Conservation (phyloP, 2,888 invertebrate species). For the Monopis laevigella region DNA sequence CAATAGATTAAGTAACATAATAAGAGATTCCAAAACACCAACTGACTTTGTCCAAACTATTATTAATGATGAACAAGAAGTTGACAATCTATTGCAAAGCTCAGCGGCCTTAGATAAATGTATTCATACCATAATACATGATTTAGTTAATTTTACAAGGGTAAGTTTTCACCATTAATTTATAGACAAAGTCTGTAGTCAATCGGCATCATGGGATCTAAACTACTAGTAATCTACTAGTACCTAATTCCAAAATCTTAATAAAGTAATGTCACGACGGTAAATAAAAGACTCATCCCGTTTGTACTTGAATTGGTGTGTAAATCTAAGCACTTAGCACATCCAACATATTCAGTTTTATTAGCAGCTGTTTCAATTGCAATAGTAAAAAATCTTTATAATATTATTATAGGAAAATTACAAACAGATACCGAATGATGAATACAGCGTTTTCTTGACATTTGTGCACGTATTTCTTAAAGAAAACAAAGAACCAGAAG, state of each 20-base stretch:
- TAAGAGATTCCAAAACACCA: constrained; percentile 25
- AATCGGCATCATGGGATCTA: no score
- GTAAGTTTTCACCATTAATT: no score
- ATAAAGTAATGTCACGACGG: no score
- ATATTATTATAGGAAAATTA: constrained; percentile 38
- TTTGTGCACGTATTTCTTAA: constrained; percentile 38
- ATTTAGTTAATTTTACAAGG: constrained; percentile 44
- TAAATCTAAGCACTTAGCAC: no score
- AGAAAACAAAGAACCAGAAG: constrained; percentile 27
- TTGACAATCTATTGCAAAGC: constrained; percentile 29
- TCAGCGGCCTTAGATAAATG: constrained; percentile 29
- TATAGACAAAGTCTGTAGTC: no score
- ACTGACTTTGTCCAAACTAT: constrained; percentile 42
- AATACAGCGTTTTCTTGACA: constrained; percentile 44
- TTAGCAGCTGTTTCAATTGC: no score
- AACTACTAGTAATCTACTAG: no score
- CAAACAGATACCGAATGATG: constrained; percentile 35
- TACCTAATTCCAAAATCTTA: no score
- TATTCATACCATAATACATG: constrained; percentile 31
- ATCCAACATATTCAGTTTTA: no score
- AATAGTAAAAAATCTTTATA: no score
- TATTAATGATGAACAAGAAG: constrained; percentile 39
- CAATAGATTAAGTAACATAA: constrained; percentile 8
- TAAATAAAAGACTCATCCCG: no score
- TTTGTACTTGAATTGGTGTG: no score